These are phyloP conservation scores for Aulostomus chinensis DNA, from an alignment of 2,797 vertebrate genomes.

Conservation along the genomic window DNA sequence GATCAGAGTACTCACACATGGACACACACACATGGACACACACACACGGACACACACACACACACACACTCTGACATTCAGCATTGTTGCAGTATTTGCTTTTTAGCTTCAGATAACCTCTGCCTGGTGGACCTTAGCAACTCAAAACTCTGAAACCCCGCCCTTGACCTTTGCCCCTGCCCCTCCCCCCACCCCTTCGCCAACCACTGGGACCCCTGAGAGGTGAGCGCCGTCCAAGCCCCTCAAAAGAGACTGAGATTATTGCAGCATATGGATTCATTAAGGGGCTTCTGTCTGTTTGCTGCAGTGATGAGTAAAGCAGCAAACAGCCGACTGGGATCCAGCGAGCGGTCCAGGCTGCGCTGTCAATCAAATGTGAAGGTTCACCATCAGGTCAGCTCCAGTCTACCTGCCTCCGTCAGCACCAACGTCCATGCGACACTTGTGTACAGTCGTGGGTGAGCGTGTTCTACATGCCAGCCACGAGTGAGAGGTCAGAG, in stretches of 20 bases:
- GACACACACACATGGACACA: no score
- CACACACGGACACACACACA: no score
- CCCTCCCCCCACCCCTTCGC: slow-evolving; percentile 5
- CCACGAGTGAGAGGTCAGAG: slow-evolving; percentile 13
- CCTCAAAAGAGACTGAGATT: slow-evolving; percentile 64
- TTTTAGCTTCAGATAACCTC: slow-evolving; percentile 82
- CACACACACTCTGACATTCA: slow-evolving; percentile 31
- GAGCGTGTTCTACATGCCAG: slow-evolving; percentile 22
- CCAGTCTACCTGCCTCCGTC: slow-evolving; percentile 67
- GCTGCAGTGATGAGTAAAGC: slow-evolving; percentile 75
- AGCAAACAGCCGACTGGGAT: slow-evolving; percentile 65
- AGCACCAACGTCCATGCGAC: slow-evolving; percentile 22
- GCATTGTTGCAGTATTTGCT: slow-evolving; percentile 43
- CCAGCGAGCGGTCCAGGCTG: slow-evolving; percentile 62
- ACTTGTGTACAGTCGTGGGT: slow-evolving; percentile 45
- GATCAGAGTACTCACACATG: no score
- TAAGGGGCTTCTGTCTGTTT: slow-evolving; percentile 86
- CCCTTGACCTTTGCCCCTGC: slow-evolving; percentile 77
- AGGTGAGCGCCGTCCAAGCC: slow-evolving; percentile 32
- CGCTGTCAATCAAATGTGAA: slow-evolving; percentile 75
- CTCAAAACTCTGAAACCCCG: slow-evolving; percentile 76
- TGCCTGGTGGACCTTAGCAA: slow-evolving; percentile 68
- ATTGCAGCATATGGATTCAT: slow-evolving; percentile 78
- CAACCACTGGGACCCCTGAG: background rate
- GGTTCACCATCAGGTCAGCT: slow-evolving; percentile 72